phyloP scores from a whole-genome alignment of 2,888 invertebrate species.

The Apotomis turbidana region DNA sequence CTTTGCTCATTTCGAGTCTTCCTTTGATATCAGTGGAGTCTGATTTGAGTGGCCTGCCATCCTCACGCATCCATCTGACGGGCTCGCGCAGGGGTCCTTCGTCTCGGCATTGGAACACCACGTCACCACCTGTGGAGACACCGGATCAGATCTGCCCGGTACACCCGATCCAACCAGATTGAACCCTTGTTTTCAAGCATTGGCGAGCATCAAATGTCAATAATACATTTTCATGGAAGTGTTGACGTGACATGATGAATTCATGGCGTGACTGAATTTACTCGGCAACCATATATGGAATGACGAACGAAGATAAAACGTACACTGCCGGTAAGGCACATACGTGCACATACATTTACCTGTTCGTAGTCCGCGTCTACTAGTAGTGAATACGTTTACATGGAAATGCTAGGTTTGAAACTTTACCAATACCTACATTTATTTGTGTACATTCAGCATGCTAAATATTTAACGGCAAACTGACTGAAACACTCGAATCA shows the following conservation, averaged over 20 bases:
- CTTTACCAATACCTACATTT: no score
- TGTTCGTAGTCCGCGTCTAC: no score
- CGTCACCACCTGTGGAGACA: slow-evolving; percentile 89
- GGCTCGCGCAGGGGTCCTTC: slow-evolving; percentile 91
- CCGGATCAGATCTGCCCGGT: slow-evolving; percentile 13
- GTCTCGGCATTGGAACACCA: slow-evolving; percentile 96
- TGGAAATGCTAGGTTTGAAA: no score
- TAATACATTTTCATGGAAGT: background rate
- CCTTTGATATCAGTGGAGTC: slow-evolving; percentile 90
- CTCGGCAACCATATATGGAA: no score
- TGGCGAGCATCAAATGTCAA: background rate
- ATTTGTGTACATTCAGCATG: no score
- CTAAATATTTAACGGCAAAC: no score
- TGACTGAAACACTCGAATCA: no score
- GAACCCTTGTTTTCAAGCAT: slow-evolving; percentile 15
- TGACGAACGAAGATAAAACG: no score
- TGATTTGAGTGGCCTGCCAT: slow-evolving; percentile 88
- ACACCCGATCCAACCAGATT: slow-evolving; percentile 9
- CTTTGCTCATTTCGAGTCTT: slow-evolving; percentile 93
- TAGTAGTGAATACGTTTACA: no score
- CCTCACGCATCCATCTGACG: slow-evolving; percentile 90
- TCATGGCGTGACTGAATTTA: background rate
- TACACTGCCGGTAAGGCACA: no score
- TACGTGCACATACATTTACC: no score
- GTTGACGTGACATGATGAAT: background rate